Evolutionary conservation across 2,888 invertebrate species (phyloP).

Genomic region (Esperia sulphurella): DNA sequence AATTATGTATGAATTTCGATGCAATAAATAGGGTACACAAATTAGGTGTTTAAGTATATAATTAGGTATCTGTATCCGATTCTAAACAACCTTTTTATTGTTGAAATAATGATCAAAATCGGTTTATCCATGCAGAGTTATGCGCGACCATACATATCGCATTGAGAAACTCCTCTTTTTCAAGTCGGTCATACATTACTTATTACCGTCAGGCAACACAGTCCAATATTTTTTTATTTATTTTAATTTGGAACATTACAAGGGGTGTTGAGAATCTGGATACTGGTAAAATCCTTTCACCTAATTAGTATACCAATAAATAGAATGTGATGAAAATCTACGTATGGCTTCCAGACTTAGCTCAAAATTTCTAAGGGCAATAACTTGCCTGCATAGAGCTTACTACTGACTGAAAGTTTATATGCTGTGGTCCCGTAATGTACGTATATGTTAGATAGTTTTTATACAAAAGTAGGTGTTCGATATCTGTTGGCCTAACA

Average conservation of each 20-base stretch:
- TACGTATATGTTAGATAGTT: conserved; percentile 38
- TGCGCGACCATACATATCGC: too few relatives aligned
- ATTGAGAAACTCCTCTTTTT: too few relatives aligned
- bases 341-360: conserved; percentile 53
- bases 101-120: too few relatives aligned
- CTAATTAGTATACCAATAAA: neutral
- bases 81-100: too few relatives aligned
- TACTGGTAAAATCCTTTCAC: neutral
- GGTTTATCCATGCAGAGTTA: too few relatives aligned
- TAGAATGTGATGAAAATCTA: conserved; percentile 7
- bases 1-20: neutral
- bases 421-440: conserved; percentile 2
- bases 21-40: neutral
- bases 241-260: neutral
- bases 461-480: conserved; percentile 41
- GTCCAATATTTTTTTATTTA: too few relatives aligned
- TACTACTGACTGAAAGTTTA: conserved; percentile 15
- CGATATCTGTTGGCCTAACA: conserved; percentile 31
- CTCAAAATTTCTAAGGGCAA: conserved; percentile 37
- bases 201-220: too few relatives aligned
- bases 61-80: too few relatives aligned
- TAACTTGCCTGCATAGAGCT: conserved; percentile 19
- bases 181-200: too few relatives aligned
- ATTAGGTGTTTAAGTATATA: neutral
- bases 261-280: neutral